Evolutionary conservation across 2,888 invertebrate species (phyloP).

Genomic region (Linnaemya vulpina): DNA sequence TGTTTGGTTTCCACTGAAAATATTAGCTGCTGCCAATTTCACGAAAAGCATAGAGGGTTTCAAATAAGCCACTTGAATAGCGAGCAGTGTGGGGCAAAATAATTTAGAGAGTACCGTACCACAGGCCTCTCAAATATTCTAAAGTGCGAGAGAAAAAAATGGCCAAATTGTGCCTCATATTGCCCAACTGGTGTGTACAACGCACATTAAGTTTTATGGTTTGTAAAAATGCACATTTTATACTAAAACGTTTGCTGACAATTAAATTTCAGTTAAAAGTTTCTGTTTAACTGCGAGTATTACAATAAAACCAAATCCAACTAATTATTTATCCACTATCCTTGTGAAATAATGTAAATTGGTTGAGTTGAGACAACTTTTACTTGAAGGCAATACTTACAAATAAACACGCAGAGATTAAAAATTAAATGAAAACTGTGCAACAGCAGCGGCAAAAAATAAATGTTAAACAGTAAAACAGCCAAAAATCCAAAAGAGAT

Average conservation of each 20-base stretch:
- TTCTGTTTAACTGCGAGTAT: slow-evolving; percentile 8
- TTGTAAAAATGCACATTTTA: slow-evolving; percentile 52
- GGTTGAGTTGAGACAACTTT: not conserved
- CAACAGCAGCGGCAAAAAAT: slow-evolving; percentile 46
- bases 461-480: not conserved
- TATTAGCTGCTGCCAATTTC: too few species aligned
- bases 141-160: too few species aligned
- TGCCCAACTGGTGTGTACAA: not conserved
- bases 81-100: too few species aligned
- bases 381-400: slow-evolving; percentile 34
- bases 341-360: not conserved
- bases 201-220: slow-evolving; percentile 54
- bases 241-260: slow-evolving; percentile 64
- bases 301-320: slow-evolving; percentile 3
- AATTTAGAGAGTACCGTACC: too few species aligned
- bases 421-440: slow-evolving; percentile 21
- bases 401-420: slow-evolving; percentile 6
- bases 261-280: slow-evolving; percentile 61
- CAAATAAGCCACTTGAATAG: too few species aligned
- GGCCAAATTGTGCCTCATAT: too few species aligned
- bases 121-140: too few species aligned
- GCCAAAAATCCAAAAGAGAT: slow-evolving; percentile 1
- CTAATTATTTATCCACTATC: not conserved
- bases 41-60: too few species aligned
- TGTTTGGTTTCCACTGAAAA: too few species aligned